Evolutionary conservation across 2,888 invertebrate species (phyloP).

Genomic region (Caenorhabditis zanzibari): DNA sequence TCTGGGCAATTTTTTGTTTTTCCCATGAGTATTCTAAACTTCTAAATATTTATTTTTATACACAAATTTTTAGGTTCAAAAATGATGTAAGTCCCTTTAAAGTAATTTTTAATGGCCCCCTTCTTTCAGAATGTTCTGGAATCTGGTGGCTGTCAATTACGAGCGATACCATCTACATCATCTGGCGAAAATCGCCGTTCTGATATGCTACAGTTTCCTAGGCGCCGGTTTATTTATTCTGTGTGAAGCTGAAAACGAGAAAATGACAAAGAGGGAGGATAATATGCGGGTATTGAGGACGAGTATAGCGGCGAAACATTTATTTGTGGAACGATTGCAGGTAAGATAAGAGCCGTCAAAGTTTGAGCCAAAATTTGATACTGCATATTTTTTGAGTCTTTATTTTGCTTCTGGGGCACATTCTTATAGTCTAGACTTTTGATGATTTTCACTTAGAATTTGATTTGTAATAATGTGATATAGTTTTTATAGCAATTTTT

Average conservation of each 20-base stretch:
- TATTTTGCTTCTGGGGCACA: too few species aligned
- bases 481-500: too few species aligned
- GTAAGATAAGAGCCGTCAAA: too few species aligned
- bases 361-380: too few species aligned
- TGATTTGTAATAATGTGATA: too few species aligned
- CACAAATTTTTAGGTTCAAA: not conserved
- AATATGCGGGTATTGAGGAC: slow-evolving; percentile 53
- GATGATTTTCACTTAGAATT: too few species aligned
- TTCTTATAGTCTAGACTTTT: too few species aligned
- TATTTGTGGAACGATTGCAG: slow-evolving; percentile 67
- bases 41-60: slow-evolving; percentile 9
- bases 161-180: slow-evolving; percentile 77
- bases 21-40: not conserved
- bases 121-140: slow-evolving; percentile 80
- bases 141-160: slow-evolving; percentile 75
- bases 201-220: slow-evolving; percentile 76
- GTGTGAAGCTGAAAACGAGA: slow-evolving; percentile 72
- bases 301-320: slow-evolving; percentile 67
- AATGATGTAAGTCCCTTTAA: slow-evolving; percentile 38
- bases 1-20: not conserved
- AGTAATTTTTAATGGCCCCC: too few species aligned
- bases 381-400: not conserved
- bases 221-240: slow-evolving; percentile 77
- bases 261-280: slow-evolving; percentile 43
- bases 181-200: slow-evolving; percentile 70